Conservation (phyloP, 2,797 vertebrate species). For the Kryptolebias ocellatus region DNA sequence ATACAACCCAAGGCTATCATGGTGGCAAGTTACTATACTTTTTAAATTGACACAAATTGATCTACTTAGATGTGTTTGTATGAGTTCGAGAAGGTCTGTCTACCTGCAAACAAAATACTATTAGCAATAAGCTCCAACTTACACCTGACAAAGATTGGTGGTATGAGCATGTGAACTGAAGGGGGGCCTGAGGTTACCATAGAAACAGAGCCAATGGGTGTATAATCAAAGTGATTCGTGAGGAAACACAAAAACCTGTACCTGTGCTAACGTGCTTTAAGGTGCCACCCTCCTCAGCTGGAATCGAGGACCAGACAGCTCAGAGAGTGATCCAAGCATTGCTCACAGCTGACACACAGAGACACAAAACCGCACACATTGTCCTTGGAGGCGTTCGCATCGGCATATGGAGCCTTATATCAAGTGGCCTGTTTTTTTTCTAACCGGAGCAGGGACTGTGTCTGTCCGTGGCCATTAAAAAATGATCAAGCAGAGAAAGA, state of each 20-base stretch:
- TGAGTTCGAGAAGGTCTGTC: conserved; percentile 15
- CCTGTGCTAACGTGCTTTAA: conserved; percentile 39
- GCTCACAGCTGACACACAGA: conserved; percentile 27
- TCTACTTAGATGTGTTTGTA: conserved; percentile 49
- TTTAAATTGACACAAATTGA: conserved; percentile 68
- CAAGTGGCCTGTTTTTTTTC: conserved; percentile 40
- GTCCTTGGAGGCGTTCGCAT: conserved; percentile 37
- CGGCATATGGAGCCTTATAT: conserved; percentile 63
- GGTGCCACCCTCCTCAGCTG: conserved; percentile 33
- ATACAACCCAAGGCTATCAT: conserved; percentile 53
- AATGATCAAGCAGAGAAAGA: conserved; percentile 60
- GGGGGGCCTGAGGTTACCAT: conserved; percentile 63
- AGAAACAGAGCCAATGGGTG: conserved; percentile 65
- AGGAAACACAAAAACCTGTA: conserved; percentile 46
- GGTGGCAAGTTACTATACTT: conserved; percentile 58
- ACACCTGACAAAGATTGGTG: conserved; percentile 45
- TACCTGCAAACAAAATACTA: conserved; percentile 29
- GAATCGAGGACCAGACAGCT: conserved; percentile 29
- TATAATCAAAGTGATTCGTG: conserved; percentile 36
- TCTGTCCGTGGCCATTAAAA: conserved; percentile 57
- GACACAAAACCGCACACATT: conserved; percentile 9
- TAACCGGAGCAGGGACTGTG: conserved; percentile 19
- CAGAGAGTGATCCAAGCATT: conserved; percentile 11
- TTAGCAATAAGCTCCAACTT: conserved; percentile 42
- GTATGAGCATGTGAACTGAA: conserved; percentile 16